These are phyloP conservation scores for Heteromormyrus szaboi DNA, from an alignment of 2,797 vertebrate species.

Conservation along the genomic window DNA sequence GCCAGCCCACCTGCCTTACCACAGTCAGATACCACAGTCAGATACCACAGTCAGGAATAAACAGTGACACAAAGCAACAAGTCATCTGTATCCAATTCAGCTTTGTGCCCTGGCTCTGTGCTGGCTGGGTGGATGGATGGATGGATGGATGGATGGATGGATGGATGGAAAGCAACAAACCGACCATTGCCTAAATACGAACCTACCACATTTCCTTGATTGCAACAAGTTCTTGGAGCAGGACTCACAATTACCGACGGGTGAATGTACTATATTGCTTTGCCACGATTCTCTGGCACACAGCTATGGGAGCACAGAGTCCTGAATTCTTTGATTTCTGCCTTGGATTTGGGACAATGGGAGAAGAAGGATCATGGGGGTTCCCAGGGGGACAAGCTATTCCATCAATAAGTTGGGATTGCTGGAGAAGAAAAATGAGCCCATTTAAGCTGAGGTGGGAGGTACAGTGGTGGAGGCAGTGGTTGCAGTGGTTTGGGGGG, in stretches of 20 bases:
- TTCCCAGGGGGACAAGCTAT: constrained; percentile 23
- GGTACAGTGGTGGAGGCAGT: constrained; percentile 7
- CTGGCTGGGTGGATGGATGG: background rate
- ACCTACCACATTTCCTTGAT: background rate
- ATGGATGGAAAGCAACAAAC: background rate
- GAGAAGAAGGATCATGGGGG: background rate
- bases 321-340: background rate
- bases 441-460: constrained; percentile 22
- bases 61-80: background rate
- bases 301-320: background rate
- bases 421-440: constrained; percentile 27
- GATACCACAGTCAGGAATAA: background rate
- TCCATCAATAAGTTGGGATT: constrained; percentile 27
- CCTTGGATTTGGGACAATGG: background rate
- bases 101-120: background rate
- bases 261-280: background rate
- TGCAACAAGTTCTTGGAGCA: background rate
- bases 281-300: background rate
- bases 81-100: background rate
- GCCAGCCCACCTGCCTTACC: no score
- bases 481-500: background rate
- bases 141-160: background rate
- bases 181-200: background rate
- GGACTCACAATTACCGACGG: background rate
- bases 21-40: background rate